phyloP scores from a whole-genome alignment of 2,113 vertebrate genomes.

The Caretta caretta region DNA sequence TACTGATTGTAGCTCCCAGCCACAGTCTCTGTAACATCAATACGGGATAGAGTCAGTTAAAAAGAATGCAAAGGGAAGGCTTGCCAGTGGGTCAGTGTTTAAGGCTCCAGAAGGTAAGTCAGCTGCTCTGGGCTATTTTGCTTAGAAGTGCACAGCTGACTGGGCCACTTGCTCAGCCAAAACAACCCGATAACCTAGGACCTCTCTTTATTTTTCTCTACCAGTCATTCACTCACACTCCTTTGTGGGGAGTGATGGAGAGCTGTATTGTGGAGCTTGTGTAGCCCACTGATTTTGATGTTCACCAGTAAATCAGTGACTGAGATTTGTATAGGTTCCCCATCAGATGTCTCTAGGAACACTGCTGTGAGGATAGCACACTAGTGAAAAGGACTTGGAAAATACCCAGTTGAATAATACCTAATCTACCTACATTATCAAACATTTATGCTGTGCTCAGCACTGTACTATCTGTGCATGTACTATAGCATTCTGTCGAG shows the following conservation, averaged over 20 bases:
- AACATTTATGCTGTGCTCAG: slow-evolving; percentile 18
- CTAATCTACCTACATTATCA: not conserved
- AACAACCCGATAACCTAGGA: not conserved
- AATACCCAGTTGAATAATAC: not conserved
- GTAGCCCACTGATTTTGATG: not conserved
- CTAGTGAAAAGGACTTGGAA: not conserved
- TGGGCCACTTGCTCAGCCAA: not conserved
- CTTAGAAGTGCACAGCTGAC: not conserved
- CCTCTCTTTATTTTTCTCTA: not conserved
- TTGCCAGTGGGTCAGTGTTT: not conserved
- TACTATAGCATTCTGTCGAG: not conserved
- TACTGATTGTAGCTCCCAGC: not conserved
- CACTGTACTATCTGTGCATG: slow-evolving; percentile 10
- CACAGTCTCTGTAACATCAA: not conserved
- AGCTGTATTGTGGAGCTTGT: not conserved
- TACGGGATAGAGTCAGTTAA: slow-evolving; percentile 38
- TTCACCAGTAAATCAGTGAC: not conserved
- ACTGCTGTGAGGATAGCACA: not conserved
- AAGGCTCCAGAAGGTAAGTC: not conserved
- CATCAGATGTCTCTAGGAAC: not conserved
- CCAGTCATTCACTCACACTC: not conserved
- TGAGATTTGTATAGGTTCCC: not conserved
- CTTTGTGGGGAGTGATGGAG: not conserved
- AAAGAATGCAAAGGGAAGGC: not conserved
- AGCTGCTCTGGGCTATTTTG: not conserved